Evolutionary conservation across 53 echinoderm and acorn worm species (phyloP), one percentile per base, ranked within the genome.

Genomic region (Arbacia lixula): DNA sequence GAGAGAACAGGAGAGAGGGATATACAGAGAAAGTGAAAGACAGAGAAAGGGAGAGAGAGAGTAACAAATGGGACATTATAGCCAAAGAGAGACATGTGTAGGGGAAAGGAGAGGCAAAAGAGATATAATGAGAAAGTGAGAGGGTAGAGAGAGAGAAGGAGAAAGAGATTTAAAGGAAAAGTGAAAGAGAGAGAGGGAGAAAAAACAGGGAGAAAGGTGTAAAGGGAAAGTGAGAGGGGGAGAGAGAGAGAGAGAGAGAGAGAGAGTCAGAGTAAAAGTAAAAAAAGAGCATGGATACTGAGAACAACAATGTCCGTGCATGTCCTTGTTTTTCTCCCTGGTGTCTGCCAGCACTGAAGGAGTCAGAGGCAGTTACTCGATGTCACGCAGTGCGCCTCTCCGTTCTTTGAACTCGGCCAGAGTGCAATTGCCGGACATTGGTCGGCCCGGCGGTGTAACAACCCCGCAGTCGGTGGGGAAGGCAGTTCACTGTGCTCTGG

Each of bases 361-460:
- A 71, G 49, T 12, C 24, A 29, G 12, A 29, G 41, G 71, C 42
- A 37, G 36, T 75, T 53, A 75, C 54, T 75, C 75, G 53, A 54
- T 75, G 75, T 75, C 75, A 75, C 54, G 53, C 75, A 14, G 75
- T n/a, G 20, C 75, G 19, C 75, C 52, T 52, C 75, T 30, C 40
- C 79, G 89, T 85, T 89, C 85, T 89, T 89, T 89, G 89, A 89
- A 89, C 89, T 79, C 71, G 71, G 63, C 78, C 85, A 89, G 77
- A 89, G 89, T 89, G 53, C 89, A 89, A 60, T 36, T 43, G 60
- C 79, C 79, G 79, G 79, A 36, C 79, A 60, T 41, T 78, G 28
- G 43, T 40, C 14, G 6, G 27, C 36, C 32, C 30, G 36, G 19
- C 36, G 32, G 75, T 57, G 39, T 25, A 78, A 21, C 35, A 78